phyloP scores from a whole-genome alignment of 2,797 vertebrate species.

The Selene dorsalis region DNA sequence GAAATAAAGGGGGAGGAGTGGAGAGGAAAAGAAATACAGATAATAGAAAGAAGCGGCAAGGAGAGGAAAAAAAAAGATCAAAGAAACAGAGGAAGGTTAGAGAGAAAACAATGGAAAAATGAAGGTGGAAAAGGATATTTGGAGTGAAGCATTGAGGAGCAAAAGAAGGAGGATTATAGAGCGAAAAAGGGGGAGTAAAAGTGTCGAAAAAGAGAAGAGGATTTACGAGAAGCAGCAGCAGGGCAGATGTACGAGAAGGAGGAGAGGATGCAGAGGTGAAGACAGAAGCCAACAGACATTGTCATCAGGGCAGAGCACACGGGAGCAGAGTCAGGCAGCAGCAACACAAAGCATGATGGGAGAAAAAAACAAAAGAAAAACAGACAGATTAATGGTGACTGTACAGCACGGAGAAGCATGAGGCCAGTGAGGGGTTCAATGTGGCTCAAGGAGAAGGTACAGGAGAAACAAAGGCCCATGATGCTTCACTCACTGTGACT shows the following conservation, averaged over 20 bases:
- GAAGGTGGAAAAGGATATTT: not conserved
- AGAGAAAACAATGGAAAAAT: not conserved
- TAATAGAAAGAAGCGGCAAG: not conserved
- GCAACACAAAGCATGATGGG: slow-evolving; percentile 73
- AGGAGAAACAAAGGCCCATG: slow-evolving; percentile 29
- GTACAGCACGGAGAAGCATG: slow-evolving; percentile 50
- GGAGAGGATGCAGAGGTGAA: slow-evolving; percentile 1
- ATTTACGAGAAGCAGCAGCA: not conserved
- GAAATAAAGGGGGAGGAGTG: slow-evolving; percentile 17
- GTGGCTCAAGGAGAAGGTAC: not conserved
- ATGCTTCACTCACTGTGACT: too few species aligned
- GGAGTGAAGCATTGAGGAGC: not conserved
- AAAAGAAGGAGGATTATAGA: not conserved
- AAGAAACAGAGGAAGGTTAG: slow-evolving; percentile 22
- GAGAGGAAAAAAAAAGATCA: slow-evolving; percentile 12
- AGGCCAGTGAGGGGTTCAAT: slow-evolving; percentile 7
- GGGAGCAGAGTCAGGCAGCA: slow-evolving; percentile 64
- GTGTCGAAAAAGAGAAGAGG: not conserved
- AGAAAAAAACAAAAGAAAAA: slow-evolving; percentile 61
- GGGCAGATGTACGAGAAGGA: slow-evolving; percentile 60
- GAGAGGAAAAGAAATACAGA: slow-evolving; percentile 47
- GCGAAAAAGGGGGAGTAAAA: not conserved
- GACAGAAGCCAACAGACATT: slow-evolving; percentile 82
- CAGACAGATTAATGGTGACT: slow-evolving; percentile 60
- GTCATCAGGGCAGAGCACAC: slow-evolving; percentile 83